These are phyloP conservation scores for Damaliscus lunatus DNA, from an alignment of 2,113 vertebrate genomes.

Conservation along the genomic window DNA sequence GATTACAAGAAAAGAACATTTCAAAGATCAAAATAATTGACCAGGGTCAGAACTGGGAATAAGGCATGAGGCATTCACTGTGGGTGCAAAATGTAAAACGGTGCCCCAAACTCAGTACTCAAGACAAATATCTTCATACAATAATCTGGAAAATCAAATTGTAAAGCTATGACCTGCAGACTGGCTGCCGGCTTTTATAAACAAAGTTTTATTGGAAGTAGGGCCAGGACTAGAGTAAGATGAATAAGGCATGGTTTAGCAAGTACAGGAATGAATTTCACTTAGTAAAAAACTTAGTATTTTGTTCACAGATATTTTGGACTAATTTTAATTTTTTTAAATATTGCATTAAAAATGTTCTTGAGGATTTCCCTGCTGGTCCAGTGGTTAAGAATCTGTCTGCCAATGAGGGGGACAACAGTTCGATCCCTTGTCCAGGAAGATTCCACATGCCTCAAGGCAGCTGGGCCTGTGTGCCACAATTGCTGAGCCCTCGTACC, in stretches of 20 bases:
- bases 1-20: background rate
- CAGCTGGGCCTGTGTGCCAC: background rate
- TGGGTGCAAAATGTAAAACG: background rate
- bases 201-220: background rate
- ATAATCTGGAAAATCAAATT: background rate
- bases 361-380: background rate
- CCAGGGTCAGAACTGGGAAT: background rate
- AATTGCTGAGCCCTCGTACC: background rate
- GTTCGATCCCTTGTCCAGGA: background rate
- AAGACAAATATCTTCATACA: background rate
- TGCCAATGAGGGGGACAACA: background rate
- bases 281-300: background rate
- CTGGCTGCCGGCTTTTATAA: background rate
- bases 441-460: background rate
- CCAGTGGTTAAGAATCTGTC: background rate
- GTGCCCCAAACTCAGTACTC: background rate
- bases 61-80: background rate
- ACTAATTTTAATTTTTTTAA: constrained; percentile 28
- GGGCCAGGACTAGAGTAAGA: background rate
- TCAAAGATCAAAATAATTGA: constrained; percentile 14
- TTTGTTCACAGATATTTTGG: background rate
- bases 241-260: background rate
- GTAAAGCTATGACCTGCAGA: background rate
- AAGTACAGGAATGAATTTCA: background rate
- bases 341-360: background rate